phyloP scores from a whole-genome alignment of 2,888 invertebrate species.

The Norana najaformis region DNA sequence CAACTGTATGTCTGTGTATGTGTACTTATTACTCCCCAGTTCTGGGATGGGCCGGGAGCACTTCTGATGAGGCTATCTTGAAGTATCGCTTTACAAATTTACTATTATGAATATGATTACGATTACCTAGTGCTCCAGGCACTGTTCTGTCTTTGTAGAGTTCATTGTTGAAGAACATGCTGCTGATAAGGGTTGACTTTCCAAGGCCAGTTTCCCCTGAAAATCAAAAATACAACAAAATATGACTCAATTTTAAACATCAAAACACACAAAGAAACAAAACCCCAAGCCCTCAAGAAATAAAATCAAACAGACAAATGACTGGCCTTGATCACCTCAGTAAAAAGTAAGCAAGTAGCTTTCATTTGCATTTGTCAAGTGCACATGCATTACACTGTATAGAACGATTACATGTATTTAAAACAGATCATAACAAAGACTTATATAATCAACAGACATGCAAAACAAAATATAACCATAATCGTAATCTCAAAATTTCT shows the following conservation, averaged over 20 bases:
- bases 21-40: slow-evolving; percentile 77
- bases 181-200: slow-evolving; percentile 91
- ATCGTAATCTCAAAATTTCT: no score
- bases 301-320: neutral
- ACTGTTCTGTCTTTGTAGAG: slow-evolving; percentile 83
- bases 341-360: no score
- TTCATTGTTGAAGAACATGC: slow-evolving; percentile 83
- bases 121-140: slow-evolving; percentile 75
- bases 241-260: neutral
- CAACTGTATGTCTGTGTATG: neutral
- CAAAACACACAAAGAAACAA: neutral
- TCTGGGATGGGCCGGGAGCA: no score
- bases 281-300: neutral
- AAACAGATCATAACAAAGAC: no score
- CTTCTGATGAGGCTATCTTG: no score
- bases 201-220: slow-evolving; percentile 81
- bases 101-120: no score
- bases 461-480: no score
- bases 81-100: no score
- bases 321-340: neutral
- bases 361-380: no score
- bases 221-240: neutral
- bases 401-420: no score
- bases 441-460: no score
- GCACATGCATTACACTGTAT: no score